phyloP scores from a whole-genome alignment of 92 coral and sea anemone genomes.

The Bergia sp. region DNA sequence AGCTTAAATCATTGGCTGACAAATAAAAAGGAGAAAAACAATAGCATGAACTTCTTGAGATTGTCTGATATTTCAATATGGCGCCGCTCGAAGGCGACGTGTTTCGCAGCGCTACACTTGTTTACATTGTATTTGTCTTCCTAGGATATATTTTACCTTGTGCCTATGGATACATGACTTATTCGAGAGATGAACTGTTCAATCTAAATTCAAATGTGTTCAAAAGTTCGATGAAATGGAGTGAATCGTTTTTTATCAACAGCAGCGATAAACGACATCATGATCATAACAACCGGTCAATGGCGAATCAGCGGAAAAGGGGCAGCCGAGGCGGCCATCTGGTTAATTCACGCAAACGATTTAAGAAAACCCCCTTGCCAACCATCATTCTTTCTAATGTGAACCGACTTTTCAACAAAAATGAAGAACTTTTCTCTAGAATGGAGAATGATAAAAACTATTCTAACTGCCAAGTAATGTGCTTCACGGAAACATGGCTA shows the following conservation, averaged over 20 bases:
- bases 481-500: not conserved
- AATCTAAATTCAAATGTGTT: not conserved
- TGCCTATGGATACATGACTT: not conserved
- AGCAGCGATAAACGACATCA: not conserved
- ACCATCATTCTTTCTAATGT: not conserved
- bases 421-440: not conserved
- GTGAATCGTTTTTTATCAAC: not conserved
- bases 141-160: not conserved
- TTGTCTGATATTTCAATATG: not conserved
- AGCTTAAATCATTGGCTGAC: too few relatives aligned
- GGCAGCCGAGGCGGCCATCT: not conserved
- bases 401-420: not conserved
- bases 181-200: not conserved
- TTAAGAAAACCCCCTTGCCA: not conserved
- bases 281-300: not conserved
- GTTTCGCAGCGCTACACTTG: not conserved
- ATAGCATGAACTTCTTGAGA: too few relatives aligned
- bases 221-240: not conserved
- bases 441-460: not conserved
- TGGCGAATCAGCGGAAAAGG: not conserved
- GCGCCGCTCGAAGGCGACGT: not conserved
- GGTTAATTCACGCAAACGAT: not conserved
- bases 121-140: not conserved
- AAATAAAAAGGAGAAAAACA: too few relatives aligned
- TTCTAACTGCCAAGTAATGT: not conserved